Percentiles rank a stretch among this genome's conserved stretches.
phyloP scores from a whole-genome alignment of 2,888 invertebrate species.

The Nasonia oneida region DNA sequence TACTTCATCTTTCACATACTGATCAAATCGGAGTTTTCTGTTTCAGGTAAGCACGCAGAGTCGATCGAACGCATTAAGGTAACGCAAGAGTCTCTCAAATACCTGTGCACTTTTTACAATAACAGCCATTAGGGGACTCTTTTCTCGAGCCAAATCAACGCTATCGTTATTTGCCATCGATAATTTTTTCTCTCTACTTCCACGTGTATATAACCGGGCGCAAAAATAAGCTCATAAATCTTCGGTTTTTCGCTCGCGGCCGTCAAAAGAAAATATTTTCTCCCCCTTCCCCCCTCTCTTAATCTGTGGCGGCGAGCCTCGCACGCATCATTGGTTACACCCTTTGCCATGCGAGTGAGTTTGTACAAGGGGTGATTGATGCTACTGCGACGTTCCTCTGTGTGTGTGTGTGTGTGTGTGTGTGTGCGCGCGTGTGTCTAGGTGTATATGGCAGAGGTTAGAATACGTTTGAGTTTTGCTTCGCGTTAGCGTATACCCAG shows the following conservation, averaged over 20 bases:
- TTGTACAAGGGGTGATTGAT: slow-evolving; percentile 46
- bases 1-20: neutral
- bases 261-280: slow-evolving; percentile 31
- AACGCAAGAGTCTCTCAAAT: neutral
- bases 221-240: slow-evolving; percentile 41
- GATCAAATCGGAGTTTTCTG: neutral
- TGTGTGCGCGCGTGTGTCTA: neutral
- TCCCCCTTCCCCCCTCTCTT: neutral
- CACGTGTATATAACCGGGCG: neutral
- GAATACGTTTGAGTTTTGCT: slow-evolving; percentile 25
- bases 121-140: neutral
- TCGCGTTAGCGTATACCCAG: neutral
- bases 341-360: slow-evolving; percentile 38
- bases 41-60: neutral
- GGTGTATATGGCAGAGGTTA: neutral
- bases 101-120: neutral
- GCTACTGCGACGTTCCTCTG: neutral
- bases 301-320: neutral
- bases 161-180: neutral
- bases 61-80: neutral
- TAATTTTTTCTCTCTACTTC: neutral
- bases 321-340: slow-evolving; percentile 48
- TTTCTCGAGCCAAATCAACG: neutral
- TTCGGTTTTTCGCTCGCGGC: slow-evolving; percentile 1
- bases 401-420: neutral